Percentiles rank a stretch among this genome's conserved stretches.
These are phyloP conservation scores for Macrostomum cliftonense DNA, from an alignment of 2,888 invertebrate species.

Conservation along the genomic window DNA sequence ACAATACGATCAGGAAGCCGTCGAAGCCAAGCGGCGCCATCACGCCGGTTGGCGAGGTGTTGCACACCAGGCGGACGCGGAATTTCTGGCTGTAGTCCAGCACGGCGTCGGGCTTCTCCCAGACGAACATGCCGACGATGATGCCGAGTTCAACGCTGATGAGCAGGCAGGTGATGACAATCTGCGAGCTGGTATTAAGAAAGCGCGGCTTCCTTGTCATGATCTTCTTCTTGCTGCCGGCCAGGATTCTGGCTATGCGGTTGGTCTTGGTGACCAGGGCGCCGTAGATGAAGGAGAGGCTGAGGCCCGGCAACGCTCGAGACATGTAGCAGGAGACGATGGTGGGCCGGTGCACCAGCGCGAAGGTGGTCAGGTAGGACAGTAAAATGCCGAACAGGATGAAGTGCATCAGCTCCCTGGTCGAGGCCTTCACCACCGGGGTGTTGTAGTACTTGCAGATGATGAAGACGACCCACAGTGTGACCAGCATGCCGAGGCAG, in stretches of 20 bases:
- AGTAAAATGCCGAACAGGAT: slow-evolving; percentile 45
- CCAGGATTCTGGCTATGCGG: slow-evolving; percentile 81
- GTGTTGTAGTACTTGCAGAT: slow-evolving; percentile 73
- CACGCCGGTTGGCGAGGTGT: slow-evolving; percentile 43
- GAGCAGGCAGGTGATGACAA: slow-evolving; percentile 61
- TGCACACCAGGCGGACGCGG: slow-evolving; percentile 46
- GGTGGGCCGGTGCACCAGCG: slow-evolving; percentile 56
- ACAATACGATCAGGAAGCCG: slow-evolving; percentile 52
- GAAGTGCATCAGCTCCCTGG: slow-evolving; percentile 55
- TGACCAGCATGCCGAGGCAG: slow-evolving; percentile 62
- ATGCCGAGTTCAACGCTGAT: slow-evolving; percentile 66
- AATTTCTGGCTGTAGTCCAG: slow-evolving; percentile 41
- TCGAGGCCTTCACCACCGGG: slow-evolving; percentile 87
- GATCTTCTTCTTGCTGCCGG: slow-evolving; percentile 83
- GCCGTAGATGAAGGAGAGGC: slow-evolving; percentile 89
- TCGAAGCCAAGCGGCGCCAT: slow-evolving; percentile 64
- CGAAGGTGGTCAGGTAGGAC: slow-evolving; percentile 52
- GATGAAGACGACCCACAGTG: slow-evolving; percentile 54
- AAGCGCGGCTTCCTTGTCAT: slow-evolving; percentile 69
- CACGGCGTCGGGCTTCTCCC: slow-evolving; percentile 46
- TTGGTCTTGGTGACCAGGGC: slow-evolving; percentile 91
- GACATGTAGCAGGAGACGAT: slow-evolving; percentile 68
- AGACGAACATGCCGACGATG: slow-evolving; percentile 45
- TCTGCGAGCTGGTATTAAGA: slow-evolving; percentile 44
- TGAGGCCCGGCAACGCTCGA: slow-evolving; percentile 74